Evolutionary conservation across 2,888 invertebrate species (phyloP).

Genomic region (Callosobruchus maculatus): DNA sequence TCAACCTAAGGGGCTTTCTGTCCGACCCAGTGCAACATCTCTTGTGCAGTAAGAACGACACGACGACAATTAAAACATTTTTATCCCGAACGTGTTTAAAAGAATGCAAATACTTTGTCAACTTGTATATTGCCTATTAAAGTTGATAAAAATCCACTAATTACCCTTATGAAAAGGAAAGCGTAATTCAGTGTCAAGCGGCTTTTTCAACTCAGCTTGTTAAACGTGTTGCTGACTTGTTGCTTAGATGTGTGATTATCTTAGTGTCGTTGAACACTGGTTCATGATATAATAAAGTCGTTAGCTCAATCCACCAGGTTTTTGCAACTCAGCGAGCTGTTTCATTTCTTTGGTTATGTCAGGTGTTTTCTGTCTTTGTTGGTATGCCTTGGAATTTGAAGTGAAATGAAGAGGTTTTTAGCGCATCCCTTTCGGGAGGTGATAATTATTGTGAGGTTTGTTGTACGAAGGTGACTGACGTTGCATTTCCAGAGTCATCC

Average conservation of each 20-base stretch:
- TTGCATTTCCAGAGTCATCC: too few species aligned
- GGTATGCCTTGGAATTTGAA: not conserved
- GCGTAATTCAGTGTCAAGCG: not conserved
- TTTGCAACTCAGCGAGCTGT: not conserved
- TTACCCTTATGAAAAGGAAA: not conserved
- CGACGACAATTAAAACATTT: not conserved
- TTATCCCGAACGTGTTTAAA: not conserved
- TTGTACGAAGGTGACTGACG: too few species aligned
- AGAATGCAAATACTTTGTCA: not conserved
- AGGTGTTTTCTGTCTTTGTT: not conserved
- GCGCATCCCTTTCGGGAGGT: too few species aligned
- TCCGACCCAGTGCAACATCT: not conserved
- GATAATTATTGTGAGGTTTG: too few species aligned
- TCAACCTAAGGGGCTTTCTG: too few species aligned
- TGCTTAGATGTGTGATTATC: not conserved
- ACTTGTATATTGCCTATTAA: not conserved
- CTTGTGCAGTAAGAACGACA: not conserved
- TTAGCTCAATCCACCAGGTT: not conserved
- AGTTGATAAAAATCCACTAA: not conserved
- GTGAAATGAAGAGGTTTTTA: not conserved
- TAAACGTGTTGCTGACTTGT: not conserved
- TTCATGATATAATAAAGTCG: not conserved
- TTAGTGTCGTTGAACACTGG: not conserved
- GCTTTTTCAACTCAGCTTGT: not conserved
- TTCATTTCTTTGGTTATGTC: not conserved